These are phyloP conservation scores for Cygnus buccinator DNA, from an alignment of 2,113 vertebrate genomes.

Conservation along the genomic window DNA sequence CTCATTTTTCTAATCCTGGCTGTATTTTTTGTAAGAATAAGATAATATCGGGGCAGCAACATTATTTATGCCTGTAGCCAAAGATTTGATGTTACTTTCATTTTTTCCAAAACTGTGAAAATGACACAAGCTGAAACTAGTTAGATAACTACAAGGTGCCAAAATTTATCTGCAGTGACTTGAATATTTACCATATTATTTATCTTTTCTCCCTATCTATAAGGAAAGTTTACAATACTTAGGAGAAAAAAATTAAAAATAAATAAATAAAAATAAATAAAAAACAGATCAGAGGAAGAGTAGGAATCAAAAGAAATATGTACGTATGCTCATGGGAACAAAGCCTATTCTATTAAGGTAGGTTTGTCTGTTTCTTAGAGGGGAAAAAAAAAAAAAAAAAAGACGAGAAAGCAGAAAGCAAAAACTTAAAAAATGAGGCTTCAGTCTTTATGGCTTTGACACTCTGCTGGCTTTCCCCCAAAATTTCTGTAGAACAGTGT, in stretches of 20 bases:
- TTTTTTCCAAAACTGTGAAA: background rate
- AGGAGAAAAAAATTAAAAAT: background rate
- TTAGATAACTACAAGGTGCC: background rate
- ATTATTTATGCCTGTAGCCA: background rate
- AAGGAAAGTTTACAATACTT: background rate
- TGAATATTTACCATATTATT: background rate
- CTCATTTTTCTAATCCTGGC: background rate
- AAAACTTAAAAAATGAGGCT: background rate
- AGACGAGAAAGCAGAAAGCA: too few relatives aligned
- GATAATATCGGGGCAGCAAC: background rate
- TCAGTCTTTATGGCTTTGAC: slow-evolving; percentile 4
- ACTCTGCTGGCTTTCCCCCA: background rate
- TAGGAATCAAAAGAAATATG: background rate
- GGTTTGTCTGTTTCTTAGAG: background rate
- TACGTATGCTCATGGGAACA: background rate
- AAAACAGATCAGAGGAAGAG: background rate
- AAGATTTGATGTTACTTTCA: background rate
- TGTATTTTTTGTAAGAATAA: background rate
- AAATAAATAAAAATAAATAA: too few relatives aligned
- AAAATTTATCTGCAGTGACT: background rate
- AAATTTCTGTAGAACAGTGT: background rate
- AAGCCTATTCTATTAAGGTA: background rate
- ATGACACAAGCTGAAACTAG: background rate
- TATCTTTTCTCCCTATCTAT: background rate
- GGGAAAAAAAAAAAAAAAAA: accelerated